Conservation (phyloP, 2,797 vertebrate genomes). For the Zenarchopterus dispar region DNA sequence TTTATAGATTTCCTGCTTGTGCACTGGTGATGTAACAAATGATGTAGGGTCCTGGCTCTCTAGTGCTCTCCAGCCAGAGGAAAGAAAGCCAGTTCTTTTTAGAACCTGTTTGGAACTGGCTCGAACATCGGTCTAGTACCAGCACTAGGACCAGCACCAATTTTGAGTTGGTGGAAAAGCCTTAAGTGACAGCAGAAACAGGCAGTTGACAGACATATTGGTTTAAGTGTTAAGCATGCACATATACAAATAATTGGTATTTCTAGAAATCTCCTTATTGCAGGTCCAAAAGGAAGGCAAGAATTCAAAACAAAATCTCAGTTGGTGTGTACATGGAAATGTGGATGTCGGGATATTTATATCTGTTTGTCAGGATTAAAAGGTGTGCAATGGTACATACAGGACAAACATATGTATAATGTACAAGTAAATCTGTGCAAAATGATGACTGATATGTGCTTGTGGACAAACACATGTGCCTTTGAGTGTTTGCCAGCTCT, state of each 20-base stretch:
- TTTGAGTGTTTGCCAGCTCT: constrained; percentile 67
- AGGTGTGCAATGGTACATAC: constrained; percentile 1
- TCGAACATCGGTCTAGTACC: too few relatives aligned
- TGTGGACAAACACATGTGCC: constrained; percentile 1
- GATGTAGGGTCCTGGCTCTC: too few relatives aligned
- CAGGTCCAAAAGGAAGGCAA: background rate
- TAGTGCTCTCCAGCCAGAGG: too few relatives aligned
- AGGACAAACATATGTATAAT: background rate
- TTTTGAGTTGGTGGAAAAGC: too few relatives aligned
- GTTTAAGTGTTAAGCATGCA: too few relatives aligned
- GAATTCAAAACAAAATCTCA: constrained; percentile 9
- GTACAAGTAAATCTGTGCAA: constrained; percentile 2
- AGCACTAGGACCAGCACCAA: too few relatives aligned
- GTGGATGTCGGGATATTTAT: background rate
- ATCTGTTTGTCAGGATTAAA: constrained; percentile 1
- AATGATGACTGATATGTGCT: background rate
- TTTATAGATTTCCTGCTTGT: too few relatives aligned
- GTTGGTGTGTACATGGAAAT: background rate
- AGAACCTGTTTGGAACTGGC: too few relatives aligned
- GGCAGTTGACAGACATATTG: constrained; percentile 5
- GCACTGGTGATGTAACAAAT: too few relatives aligned
- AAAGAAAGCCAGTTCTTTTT: too few relatives aligned
- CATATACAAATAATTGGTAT: background rate
- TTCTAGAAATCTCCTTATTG: constrained; percentile 14
- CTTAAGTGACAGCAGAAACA: constrained; percentile 19